Evolutionary conservation across 2,797 vertebrate genomes (phyloP).

Genomic region (Nannoperca obscura): DNA sequence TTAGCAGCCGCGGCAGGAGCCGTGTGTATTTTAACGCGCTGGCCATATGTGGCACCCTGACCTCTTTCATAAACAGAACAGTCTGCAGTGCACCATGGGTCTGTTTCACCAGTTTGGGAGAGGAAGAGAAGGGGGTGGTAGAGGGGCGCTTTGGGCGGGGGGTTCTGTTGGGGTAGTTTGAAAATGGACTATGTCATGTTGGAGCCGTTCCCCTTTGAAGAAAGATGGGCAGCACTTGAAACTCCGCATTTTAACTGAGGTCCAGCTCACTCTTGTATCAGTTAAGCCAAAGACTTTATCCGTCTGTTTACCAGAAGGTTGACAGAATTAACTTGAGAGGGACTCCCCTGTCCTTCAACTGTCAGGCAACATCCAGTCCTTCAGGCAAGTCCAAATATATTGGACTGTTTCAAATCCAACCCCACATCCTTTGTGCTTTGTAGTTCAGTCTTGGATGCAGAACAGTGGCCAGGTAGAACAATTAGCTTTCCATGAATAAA

Average conservation of each 20-base stretch:
- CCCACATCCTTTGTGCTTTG: slow-evolving; percentile 74
- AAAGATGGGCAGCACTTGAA: slow-evolving; percentile 80
- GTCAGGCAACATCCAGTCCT: slow-evolving; percentile 74
- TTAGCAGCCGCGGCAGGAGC: slow-evolving; percentile 84
- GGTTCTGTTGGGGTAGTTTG: slow-evolving; percentile 60
- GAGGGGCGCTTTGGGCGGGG: slow-evolving; percentile 58
- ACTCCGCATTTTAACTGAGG: slow-evolving; percentile 74
- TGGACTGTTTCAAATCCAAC: slow-evolving; percentile 70
- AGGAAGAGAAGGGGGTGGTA: slow-evolving; percentile 53
- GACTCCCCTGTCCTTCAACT: slow-evolving; percentile 73
- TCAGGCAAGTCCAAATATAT: slow-evolving; percentile 77
- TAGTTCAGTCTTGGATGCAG: slow-evolving; percentile 72
- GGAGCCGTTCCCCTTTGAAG: slow-evolving; percentile 76
- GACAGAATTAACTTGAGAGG: slow-evolving; percentile 82
- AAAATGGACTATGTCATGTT: slow-evolving; percentile 67
- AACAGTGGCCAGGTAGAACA: slow-evolving; percentile 78
- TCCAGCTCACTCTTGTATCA: slow-evolving; percentile 76
- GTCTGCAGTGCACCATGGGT: slow-evolving; percentile 74
- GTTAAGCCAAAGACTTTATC: slow-evolving; percentile 76
- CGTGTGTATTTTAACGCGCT: slow-evolving; percentile 86
- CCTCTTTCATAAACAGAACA: slow-evolving; percentile 86
- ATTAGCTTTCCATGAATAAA: slow-evolving; percentile 78
- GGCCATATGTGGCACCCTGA: slow-evolving; percentile 87
- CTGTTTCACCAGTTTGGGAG: slow-evolving; percentile 72
- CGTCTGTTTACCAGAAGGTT: slow-evolving; percentile 82